These are phyloP conservation scores for Girardinichthys multiradiatus DNA, from an alignment of 2,113 vertebrate species.

Conservation along the genomic window DNA sequence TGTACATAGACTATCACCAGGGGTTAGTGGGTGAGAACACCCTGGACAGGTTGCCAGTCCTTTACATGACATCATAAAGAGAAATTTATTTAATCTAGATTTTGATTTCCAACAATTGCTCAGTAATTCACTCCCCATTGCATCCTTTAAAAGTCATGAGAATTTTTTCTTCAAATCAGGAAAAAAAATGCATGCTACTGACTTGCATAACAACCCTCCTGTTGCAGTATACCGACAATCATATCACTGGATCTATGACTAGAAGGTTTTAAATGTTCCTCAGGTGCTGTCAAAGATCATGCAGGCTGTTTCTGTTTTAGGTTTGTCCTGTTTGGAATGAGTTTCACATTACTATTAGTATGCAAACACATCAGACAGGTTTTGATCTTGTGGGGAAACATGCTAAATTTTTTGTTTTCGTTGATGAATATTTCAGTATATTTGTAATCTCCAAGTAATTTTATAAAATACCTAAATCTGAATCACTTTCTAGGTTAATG, in stretches of 20 bases:
- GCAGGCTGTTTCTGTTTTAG: background rate
- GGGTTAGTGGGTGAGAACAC: too few relatives aligned
- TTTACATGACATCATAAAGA: too few relatives aligned
- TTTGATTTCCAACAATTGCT: background rate
- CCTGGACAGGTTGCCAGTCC: too few relatives aligned
- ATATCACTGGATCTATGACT: background rate
- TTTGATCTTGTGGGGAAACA: too few relatives aligned
- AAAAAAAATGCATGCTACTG: background rate
- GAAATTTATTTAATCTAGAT: background rate
- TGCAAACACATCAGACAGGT: background rate
- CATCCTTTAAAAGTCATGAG: background rate
- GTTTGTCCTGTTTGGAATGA: background rate
- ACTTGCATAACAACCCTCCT: background rate
- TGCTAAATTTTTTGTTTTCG: background rate
- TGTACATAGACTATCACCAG: too few relatives aligned
- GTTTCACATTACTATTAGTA: background rate
- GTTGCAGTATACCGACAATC: background rate
- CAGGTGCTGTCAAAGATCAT: background rate
- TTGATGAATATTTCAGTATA: background rate
- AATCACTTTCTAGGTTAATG: background rate
- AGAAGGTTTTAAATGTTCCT: background rate
- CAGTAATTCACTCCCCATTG: background rate
- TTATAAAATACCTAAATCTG: background rate
- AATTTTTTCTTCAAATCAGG: background rate
- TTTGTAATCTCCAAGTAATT: background rate